A percentile compares a stretch with the other conserved stretches of the same genome.
Conservation (phyloP, 2,797 vertebrate genomes). For the Denticeps clupeoides region DNA sequence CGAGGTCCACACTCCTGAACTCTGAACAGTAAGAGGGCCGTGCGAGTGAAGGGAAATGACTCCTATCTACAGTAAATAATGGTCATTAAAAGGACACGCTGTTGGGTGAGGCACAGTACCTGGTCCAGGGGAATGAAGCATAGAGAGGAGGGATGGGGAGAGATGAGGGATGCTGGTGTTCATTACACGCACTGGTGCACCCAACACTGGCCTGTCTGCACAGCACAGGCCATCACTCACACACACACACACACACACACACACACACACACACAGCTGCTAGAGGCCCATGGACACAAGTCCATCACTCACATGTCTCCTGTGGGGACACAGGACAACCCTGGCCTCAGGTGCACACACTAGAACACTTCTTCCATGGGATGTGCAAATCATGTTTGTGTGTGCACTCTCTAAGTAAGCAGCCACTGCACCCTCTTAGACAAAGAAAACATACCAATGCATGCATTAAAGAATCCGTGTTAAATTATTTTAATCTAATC, state of each 20-base stretch:
- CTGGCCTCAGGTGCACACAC: background rate
- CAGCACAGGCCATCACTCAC: conserved; percentile 20
- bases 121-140: conserved; percentile 7
- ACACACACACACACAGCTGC: conserved; percentile 25
- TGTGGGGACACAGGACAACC: background rate
- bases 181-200: conserved; percentile 58
- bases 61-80: background rate
- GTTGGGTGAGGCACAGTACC: conserved; percentile 9
- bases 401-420: too few species aligned
- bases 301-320: conserved; percentile 30
- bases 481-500: too few species aligned
- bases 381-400: too few species aligned
- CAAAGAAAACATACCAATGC: too few species aligned
- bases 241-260: conserved; percentile 17
- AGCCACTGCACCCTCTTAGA: too few species aligned
- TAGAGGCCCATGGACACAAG: conserved; percentile 26
- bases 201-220: conserved; percentile 35
- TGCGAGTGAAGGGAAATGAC: background rate
- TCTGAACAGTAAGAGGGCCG: too few species aligned
- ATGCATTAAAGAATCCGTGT: too few species aligned
- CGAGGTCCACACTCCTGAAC: too few species aligned
- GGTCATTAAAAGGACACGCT: background rate
- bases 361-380: too few species aligned
- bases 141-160: conserved; percentile 14
- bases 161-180: conserved; percentile 37